These are phyloP conservation scores for Cnemophilus loriae DNA, from an alignment of 2,113 vertebrate genomes.

Conservation along the genomic window DNA sequence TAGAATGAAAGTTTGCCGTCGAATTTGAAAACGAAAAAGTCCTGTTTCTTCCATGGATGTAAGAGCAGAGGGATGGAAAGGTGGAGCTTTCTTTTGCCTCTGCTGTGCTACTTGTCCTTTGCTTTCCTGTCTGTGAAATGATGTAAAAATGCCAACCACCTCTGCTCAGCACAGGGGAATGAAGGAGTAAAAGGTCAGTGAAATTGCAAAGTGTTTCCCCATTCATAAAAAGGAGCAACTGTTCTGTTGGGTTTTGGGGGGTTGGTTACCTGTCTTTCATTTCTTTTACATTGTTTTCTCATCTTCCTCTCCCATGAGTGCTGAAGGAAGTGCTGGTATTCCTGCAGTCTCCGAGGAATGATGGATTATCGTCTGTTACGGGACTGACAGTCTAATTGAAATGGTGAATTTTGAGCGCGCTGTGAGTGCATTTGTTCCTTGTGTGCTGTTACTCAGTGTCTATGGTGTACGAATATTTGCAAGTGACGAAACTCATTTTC, in stretches of 20 bases:
- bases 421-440: background rate
- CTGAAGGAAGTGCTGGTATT: background rate
- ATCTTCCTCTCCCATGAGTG: background rate
- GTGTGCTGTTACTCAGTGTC: background rate
- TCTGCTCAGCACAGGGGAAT: background rate
- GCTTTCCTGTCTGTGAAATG: background rate
- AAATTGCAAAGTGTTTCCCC: background rate
- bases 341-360: background rate
- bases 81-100: background rate
- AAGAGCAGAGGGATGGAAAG: background rate
- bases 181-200: background rate
- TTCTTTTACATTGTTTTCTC: background rate
- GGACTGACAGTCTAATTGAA: background rate
- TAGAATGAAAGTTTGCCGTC: background rate
- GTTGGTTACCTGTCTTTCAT: background rate
- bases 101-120: background rate
- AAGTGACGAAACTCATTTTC: background rate
- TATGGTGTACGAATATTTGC: background rate
- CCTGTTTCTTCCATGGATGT: rapidly evolving
- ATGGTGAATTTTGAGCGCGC: background rate
- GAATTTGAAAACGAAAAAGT: background rate
- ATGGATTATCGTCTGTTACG: background rate
- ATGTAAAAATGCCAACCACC: background rate
- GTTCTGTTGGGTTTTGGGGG: background rate
- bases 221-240: background rate